A percentile compares a stretch with the other conserved stretches of the same genome.
phyloP scores from a whole-genome alignment of 1,140 invertebrate genomes.

The Euwallacea fornicatus region DNA sequence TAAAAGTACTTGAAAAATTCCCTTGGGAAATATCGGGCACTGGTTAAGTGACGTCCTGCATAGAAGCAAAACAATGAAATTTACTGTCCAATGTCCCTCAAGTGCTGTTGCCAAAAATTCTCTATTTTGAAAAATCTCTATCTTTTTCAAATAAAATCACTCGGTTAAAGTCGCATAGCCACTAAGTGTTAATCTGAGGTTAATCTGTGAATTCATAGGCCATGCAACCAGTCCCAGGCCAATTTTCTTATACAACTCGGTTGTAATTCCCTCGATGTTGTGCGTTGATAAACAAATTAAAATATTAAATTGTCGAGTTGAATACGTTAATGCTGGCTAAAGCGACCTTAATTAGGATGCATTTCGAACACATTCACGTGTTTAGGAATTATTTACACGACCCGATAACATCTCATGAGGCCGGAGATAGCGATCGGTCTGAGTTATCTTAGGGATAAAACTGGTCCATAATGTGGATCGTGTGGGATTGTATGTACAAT shows the following conservation, averaged over 20 bases:
- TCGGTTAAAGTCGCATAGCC: too few relatives aligned
- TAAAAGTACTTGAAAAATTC: too few relatives aligned
- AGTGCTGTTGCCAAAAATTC: too few relatives aligned
- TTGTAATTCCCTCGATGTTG: constrained; percentile 27
- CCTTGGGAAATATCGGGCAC: too few relatives aligned
- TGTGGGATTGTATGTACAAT: background rate
- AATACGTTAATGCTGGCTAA: constrained; percentile 22
- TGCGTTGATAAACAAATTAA: constrained; percentile 30
- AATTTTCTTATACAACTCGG: constrained; percentile 21
- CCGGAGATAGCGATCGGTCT: constrained; percentile 14
- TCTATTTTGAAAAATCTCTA: too few relatives aligned
- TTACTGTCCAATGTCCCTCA: too few relatives aligned
- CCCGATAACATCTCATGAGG: constrained; percentile 20
- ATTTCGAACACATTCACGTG: constrained; percentile 20
- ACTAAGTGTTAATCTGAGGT: too few relatives aligned
- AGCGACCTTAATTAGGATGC: constrained; percentile 29
- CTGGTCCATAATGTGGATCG: constrained; percentile 18
- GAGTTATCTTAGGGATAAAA: constrained; percentile 21
- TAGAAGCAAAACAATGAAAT: too few relatives aligned
- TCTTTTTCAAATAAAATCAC: too few relatives aligned
- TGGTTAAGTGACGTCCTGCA: too few relatives aligned
- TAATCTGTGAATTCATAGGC: too few relatives aligned
- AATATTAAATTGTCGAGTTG: constrained; percentile 32
- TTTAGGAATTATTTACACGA: constrained; percentile 24
- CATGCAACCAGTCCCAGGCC: background rate